Evolutionary conservation across 2,888 invertebrate species (phyloP), one percentile per base, ranked within the genome.

Genomic region (Hirtodrosophila duncani): DNA sequence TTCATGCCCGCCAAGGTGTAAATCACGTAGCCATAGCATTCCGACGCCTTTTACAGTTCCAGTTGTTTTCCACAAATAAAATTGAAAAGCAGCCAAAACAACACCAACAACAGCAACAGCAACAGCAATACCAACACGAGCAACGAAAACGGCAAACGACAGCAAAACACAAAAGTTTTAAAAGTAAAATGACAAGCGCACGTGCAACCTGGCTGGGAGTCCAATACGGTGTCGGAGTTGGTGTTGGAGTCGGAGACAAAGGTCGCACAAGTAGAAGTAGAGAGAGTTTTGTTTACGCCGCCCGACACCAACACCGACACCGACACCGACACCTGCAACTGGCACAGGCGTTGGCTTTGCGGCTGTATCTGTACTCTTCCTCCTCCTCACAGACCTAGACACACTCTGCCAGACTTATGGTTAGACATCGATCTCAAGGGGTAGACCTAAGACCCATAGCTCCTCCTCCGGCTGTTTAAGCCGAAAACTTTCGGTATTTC

Each of bases 111-210:
- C 23, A 56, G 34, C 29, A 51, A 14, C 27, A 30, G 43, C 18
- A 38, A 23, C 24, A 49, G 39, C 37, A 53, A 48, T 41, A 57
- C 51, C 52, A 51, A 4, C 26, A 46, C 36, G 18, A 48, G 33
- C 34, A 49, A 39, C 38, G 52, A 52, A 33, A 50, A 50, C 20
- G 39, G 43, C 52, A 36, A 57, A 53, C 58, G 64, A 37, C 52
- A 62, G 70, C 67, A 63, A 59, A 71, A 56, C 67, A 77, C 77
- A 72, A 77, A 72, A 72, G 68, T 72, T 72, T 72, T 67, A 50
- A 77, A 80, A 80, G 72, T 80, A 80, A 80, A 80, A 80, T 80
- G 72, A 72, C 81, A 72, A 62, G 68, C 59, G 72, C 72, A 72
- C 72, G 72, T 72, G 72, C 68, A 45, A 80, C 53, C 63, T 67